A percentile compares a stretch with the other conserved stretches of the same genome.
Evolutionary conservation across 2,888 invertebrate genomes (phyloP).

Genomic region (Deilephila elpenor): DNA sequence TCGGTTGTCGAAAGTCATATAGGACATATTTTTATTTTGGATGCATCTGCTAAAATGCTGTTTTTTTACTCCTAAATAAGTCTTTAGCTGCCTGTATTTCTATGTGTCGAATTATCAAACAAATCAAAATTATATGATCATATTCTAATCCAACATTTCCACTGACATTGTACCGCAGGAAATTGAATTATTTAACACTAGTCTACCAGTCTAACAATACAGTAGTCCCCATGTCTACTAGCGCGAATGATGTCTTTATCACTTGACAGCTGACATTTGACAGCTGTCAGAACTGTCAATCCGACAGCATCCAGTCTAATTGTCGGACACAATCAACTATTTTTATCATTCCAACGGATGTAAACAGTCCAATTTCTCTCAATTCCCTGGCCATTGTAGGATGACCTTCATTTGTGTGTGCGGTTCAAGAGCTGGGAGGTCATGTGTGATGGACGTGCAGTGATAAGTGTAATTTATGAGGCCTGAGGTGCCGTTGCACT

Average conservation of each 20-base stretch:
- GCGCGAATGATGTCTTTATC: neutral
- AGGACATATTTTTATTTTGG: too few relatives aligned
- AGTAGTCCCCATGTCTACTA: conserved; percentile 8
- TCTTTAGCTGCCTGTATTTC: too few relatives aligned
- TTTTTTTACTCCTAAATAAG: too few relatives aligned
- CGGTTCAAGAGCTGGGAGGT: neutral
- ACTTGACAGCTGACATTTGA: conserved; percentile 12
- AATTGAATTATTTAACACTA: too few relatives aligned
- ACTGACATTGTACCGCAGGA: too few relatives aligned
- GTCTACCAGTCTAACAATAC: too few relatives aligned
- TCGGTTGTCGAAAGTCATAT: too few relatives aligned
- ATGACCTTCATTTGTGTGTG: conserved; percentile 40
- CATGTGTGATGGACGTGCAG: conserved; percentile 50
- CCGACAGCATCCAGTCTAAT: conserved; percentile 14
- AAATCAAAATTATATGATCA: too few relatives aligned
- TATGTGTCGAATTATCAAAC: too few relatives aligned
- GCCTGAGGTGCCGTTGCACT: conserved; percentile 77
- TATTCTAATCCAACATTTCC: too few relatives aligned
- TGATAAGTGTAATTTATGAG: conserved; percentile 80
- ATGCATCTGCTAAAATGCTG: too few relatives aligned
- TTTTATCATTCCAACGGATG: conserved; percentile 44
- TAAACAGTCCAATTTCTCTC: conserved; percentile 59
- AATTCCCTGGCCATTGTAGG: conserved; percentile 48
- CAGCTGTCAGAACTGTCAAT: conserved; percentile 21
- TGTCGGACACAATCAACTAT: conserved; percentile 9